phyloP scores from a whole-genome alignment of 1,140 invertebrate species.

The Protaetia brevitarsis region DNA sequence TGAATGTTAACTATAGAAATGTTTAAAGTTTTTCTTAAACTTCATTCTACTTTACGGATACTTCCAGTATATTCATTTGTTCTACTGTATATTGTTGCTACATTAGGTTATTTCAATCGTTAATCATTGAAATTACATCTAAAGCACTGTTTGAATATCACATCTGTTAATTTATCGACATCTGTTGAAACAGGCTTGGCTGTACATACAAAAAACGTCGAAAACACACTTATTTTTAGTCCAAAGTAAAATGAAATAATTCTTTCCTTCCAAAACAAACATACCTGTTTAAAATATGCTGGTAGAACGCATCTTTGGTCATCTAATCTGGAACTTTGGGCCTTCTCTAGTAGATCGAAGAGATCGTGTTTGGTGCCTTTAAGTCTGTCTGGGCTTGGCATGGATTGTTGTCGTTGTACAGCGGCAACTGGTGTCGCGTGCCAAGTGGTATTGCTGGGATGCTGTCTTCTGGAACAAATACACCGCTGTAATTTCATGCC shows the following conservation, averaged over 20 bases:
- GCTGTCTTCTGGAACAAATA: conserved; percentile 51
- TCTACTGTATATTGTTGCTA: no score
- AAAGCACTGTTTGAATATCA: no score
- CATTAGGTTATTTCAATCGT: no score
- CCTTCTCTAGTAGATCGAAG: conserved; percentile 85
- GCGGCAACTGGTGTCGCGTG: conserved; percentile 48
- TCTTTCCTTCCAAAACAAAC: background rate
- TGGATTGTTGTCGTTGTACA: conserved; percentile 13
- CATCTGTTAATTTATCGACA: no score
- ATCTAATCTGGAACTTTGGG: conserved; percentile 88
- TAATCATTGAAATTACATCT: no score
- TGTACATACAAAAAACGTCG: background rate
- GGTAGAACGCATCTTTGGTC: conserved; percentile 92
- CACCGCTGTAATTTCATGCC: background rate
- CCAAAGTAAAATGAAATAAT: background rate
- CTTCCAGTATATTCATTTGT: no score
- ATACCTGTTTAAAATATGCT: conserved; percentile 81
- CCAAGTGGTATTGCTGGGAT: conserved; percentile 51
- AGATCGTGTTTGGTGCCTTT: conserved; percentile 75
- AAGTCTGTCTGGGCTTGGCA: conserved; percentile 49
- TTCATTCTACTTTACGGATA: no score
- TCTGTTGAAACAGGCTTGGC: no score
- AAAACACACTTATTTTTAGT: background rate
- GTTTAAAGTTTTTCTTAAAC: no score
- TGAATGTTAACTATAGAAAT: no score